Percentiles rank a stretch among this genome's conserved stretches.
These are phyloP conservation scores for Dreissena rostriformis DNA, from an alignment of 1,140 invertebrate species.

Conservation along the genomic window DNA sequence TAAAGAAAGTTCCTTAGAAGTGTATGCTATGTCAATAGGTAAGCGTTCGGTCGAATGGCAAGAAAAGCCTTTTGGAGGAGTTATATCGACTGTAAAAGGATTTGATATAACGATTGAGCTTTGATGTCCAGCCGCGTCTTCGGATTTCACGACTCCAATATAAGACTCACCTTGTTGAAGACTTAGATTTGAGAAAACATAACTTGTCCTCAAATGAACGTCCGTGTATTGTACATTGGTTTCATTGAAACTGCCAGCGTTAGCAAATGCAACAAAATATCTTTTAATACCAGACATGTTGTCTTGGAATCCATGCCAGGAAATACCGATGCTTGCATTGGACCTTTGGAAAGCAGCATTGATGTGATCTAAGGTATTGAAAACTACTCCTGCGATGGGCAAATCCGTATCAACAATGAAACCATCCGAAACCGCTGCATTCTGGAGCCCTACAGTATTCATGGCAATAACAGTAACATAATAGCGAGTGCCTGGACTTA, in stretches of 20 bases:
- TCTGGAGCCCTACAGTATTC: constrained; percentile 57
- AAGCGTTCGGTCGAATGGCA: background rate
- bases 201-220: constrained; percentile 30
- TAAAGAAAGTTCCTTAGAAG: background rate
- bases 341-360: constrained; percentile 46
- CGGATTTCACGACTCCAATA: constrained; percentile 48
- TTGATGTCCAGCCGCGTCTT: constrained; percentile 54
- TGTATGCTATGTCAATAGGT: background rate
- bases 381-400: constrained; percentile 60
- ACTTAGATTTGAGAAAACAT: constrained; percentile 16
- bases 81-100: constrained; percentile 49
- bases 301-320: constrained; percentile 66
- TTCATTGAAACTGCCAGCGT: background rate
- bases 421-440: constrained; percentile 55
- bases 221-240: background rate
- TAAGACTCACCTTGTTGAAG: constrained; percentile 49
- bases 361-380: constrained; percentile 40
- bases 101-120: constrained; percentile 27
- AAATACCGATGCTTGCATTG: constrained; percentile 35
- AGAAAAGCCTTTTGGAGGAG: constrained; percentile 35
- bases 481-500: constrained; percentile 56
- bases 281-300: constrained; percentile 43
- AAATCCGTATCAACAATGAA: constrained; percentile 55
- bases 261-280: constrained; percentile 50
- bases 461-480: constrained; percentile 57